Conservation (phyloP, 2,888 invertebrate species). For the Cataglyphis rosenhaueri region DNA sequence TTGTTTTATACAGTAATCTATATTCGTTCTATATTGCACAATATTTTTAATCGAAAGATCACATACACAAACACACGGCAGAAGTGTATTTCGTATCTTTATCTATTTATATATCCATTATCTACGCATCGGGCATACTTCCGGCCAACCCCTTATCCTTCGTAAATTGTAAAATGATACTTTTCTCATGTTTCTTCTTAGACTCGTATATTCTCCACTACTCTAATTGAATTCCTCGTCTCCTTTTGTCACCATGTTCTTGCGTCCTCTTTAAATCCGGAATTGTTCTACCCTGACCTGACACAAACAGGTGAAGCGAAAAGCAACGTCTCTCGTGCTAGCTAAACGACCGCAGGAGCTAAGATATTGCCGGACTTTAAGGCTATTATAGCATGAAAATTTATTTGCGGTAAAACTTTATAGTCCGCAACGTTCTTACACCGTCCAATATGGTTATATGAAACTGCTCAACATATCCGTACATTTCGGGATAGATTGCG, state of each 20-base stretch:
- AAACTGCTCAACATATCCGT: slow-evolving; percentile 5
- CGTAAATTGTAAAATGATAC: background rate
- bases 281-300: background rate
- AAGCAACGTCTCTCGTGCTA: slow-evolving; percentile 5
- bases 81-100: slow-evolving; percentile 29
- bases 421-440: background rate
- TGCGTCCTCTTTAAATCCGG: background rate
- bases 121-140: slow-evolving; percentile 22
- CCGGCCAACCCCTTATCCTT: background rate
- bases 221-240: background rate
- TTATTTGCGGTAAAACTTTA: slow-evolving; percentile 37
- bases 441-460: background rate
- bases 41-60: slow-evolving; percentile 4
- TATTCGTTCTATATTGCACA: background rate
- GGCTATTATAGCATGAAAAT: slow-evolving; percentile 18
- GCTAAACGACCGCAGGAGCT: slow-evolving; percentile 9
- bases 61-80: background rate
- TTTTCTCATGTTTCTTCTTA: background rate
- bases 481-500: background rate
- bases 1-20: background rate
- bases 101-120: slow-evolving; percentile 33
- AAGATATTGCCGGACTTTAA: slow-evolving; percentile 21
- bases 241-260: background rate
- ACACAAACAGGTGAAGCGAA: background rate
- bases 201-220: background rate